Evolutionary conservation across 2,888 invertebrate genomes (phyloP), one percentile per base, ranked within the genome.

Genomic region (Nomada hirtipes): DNA sequence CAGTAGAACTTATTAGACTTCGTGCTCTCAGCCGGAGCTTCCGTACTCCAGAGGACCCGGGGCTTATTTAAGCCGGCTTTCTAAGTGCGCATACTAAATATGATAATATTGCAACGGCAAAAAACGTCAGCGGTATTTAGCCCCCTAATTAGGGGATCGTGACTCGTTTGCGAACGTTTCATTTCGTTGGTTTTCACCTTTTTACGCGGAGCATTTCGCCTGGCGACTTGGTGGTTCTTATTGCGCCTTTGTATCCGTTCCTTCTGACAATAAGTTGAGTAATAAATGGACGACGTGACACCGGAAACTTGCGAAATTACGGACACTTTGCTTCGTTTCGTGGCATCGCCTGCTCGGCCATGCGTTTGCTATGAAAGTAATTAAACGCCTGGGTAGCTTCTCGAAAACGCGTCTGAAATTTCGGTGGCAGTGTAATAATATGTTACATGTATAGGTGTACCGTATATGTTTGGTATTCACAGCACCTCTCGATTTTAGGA

Each of bases 71-170:
- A 93, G 93, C 92, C 88, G 91, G 90, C 91, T 92, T 91, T 88
- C 92, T 93, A 93, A 93, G 93, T 93, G 89, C 90, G 93, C 93
- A 93, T 93, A 93, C 93, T 93, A 93, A 93, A 93, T 93, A 93
- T 93, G 93, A 93, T 93, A 93, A 93, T 93, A 93, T 93, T 93
- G 93, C 92, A 92, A 92, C 91, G 91, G 89, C 91, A 92, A 92
- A 92, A 93, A 92, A 92, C 91, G 92, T 92, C 93, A 92, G 91
- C 89, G 92, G 93, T 93, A 93, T 93, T 93, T 93, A 93, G 93
- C 89, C 89, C 88, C 89, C 93, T 93, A 93, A 93, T 93, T 93
- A 93, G 92, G 89, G 89, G 91, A 93, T 93, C 93, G 93, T 93
- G 93, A 93, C 93, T 93, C 91, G 93, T 93, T 93, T 93, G 90